Conservation (phyloP, 2,888 invertebrate genomes). For the Cloeon dipterum region DNA sequence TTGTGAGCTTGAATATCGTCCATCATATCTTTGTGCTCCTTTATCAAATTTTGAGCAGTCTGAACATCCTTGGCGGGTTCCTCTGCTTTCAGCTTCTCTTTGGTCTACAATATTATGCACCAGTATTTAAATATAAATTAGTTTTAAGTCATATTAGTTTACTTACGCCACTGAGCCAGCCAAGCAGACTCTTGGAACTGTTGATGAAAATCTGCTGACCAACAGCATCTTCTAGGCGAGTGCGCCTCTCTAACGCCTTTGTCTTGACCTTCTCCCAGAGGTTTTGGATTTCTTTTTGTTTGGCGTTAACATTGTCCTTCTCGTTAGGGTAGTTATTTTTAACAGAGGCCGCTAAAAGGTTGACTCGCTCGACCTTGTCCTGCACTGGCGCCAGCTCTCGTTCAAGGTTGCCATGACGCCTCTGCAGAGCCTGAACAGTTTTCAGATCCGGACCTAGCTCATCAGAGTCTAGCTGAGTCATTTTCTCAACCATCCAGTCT, state of each 20-base stretch:
- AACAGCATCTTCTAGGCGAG: constrained; percentile 76
- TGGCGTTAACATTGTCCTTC: constrained; percentile 55
- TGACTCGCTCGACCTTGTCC: constrained; percentile 72
- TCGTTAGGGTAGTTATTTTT: constrained; percentile 84
- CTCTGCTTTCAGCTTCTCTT: constrained; percentile 55
- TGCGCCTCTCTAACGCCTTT: constrained; percentile 63
- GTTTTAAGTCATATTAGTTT: background rate
- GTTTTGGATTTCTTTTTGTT: constrained; percentile 64
- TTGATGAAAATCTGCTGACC: constrained; percentile 85
- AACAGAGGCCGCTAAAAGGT: constrained; percentile 68
- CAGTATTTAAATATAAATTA: background rate
- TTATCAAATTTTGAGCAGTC: constrained; percentile 71
- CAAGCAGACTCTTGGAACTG: constrained; percentile 45
- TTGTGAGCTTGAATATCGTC: constrained; percentile 79
- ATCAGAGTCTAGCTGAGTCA: constrained; percentile 60
- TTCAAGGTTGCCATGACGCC: constrained; percentile 81
- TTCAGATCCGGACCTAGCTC: constrained; percentile 65
- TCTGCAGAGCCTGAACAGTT: constrained; percentile 75
- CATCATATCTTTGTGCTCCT: constrained; percentile 72
- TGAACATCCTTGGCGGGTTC: constrained; percentile 69
- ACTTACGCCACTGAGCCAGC: constrained; percentile 6
- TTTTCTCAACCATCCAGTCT: constrained; percentile 96
- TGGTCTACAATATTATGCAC: constrained; percentile 14
- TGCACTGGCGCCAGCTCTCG: constrained; percentile 83
- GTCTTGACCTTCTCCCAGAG: constrained; percentile 70